phyloP scores from a whole-genome alignment of 1,140 invertebrate species.

The Anastatus disparis region DNA sequence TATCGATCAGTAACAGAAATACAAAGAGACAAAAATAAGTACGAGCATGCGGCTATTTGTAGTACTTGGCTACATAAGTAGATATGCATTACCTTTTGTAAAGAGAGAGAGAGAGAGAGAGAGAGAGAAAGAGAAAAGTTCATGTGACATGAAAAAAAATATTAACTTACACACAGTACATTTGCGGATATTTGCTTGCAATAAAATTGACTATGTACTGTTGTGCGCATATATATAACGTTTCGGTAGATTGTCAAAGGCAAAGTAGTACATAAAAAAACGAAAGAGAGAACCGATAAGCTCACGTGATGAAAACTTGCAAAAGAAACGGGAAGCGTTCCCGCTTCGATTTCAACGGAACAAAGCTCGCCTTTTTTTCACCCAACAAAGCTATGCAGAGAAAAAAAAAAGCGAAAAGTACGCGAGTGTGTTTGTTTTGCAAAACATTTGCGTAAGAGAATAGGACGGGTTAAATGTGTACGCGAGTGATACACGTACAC shows the following conservation, averaged over 20 bases:
- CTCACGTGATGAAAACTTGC: not conserved
- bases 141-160: slow-evolving; percentile 53
- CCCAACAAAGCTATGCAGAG: too few species aligned
- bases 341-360: too few species aligned
- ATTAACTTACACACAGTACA: slow-evolving; percentile 34
- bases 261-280: not conserved
- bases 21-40: slow-evolving; percentile 14
- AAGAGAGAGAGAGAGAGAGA: too few species aligned
- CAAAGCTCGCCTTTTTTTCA: not conserved
- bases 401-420: not conserved
- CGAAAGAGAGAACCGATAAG: not conserved
- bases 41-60: not conserved
- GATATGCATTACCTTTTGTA: too few species aligned
- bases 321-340: too few species aligned
- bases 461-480: not conserved
- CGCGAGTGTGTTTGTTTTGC: not conserved
- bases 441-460: not conserved
- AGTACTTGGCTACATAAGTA: slow-evolving; percentile 15
- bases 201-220: slow-evolving; percentile 54
- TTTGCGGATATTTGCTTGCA: slow-evolving; percentile 30
- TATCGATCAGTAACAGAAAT: slow-evolving; percentile 11
- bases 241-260: slow-evolving; percentile 34
- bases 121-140: slow-evolving; percentile 38
- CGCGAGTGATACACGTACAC: too few species aligned
- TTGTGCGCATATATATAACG: slow-evolving; percentile 44